Evolutionary conservation across 1,140 invertebrate genomes (phyloP), one percentile per base, ranked within the genome.

Genomic region (Gonatopus flavifemur): DNA sequence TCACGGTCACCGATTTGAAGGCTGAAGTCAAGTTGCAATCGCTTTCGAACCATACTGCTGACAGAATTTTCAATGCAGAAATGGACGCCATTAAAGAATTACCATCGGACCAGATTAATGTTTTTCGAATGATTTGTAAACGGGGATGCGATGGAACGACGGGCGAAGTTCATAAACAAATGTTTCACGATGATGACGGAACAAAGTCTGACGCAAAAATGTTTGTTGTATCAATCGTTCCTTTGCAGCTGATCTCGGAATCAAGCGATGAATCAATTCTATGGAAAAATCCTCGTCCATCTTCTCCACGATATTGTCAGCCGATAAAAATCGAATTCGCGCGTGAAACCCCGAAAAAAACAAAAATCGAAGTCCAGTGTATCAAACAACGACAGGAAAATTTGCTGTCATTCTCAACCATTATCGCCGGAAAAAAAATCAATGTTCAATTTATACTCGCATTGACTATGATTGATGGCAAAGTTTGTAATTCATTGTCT

Each of bases 211-310:
- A 36, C 33, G 33, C 12, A n/a, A 36, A 36, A 9, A 36, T 36
- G 4, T 36, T 16, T 16, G 33, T 36, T 3, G 20, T 36, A 13
- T 36, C 33, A 10, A 36, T 36, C 8, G 33, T 36, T 36, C 33
- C 33, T 13, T 7, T 36, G 7, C 33, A 36, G 33, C 3, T 36
- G 8, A 13, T 9, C 9, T 36, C 33, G 12, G 2, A 36, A 36
- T 13, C 33, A 36, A 36, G 33, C 7, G 33, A 36, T 36, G 20
- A 36, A 2, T 36, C 9, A n/a, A 36, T 36, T 36, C n/a, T 36
- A 36, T 36, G 33, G 33, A 36, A 36, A 36, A 36, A 36, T 16
- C 33, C 33, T 15, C 33, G 33, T 36, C 33, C 15, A 10, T 36
- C 33, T 19, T 36, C 33, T 36, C 33, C 33, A 15, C 10, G 33